Evolutionary conservation across 2,888 invertebrate genomes (phyloP).

Genomic region (Oscheius sp.): DNA sequence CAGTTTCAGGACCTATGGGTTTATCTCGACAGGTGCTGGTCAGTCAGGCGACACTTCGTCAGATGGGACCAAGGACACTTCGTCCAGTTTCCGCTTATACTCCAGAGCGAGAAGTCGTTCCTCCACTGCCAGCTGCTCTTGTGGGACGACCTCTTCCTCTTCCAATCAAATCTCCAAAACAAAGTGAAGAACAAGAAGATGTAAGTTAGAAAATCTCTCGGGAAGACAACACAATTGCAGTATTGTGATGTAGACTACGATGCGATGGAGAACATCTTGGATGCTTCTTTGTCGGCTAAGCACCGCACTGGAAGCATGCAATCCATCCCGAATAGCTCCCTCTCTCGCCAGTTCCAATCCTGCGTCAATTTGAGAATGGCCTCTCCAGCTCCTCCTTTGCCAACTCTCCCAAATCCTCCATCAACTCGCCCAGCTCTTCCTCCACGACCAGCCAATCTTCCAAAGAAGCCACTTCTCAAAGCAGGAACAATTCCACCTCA

Average conservation of each 20-base stretch:
- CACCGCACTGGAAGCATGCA: constrained; percentile 21
- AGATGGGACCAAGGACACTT: constrained; percentile 13
- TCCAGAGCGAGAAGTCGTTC: constrained; percentile 2
- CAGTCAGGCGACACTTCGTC: constrained; percentile 19
- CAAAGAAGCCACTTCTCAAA: constrained; percentile 4
- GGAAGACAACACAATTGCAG: background rate
- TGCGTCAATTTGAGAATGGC: constrained; percentile 20
- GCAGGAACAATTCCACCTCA: background rate
- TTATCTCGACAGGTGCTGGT: constrained; percentile 22
- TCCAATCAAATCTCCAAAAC: constrained; percentile 12
- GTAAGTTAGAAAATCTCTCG: constrained; percentile 6
- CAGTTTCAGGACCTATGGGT: background rate
- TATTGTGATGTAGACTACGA: constrained; percentile 36
- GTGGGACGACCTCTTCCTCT: constrained; percentile 24
- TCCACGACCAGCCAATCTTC: constrained; percentile 22
- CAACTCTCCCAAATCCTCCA: background rate
- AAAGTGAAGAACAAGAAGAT: constrained; percentile 20
- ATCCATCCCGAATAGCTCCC: background rate
- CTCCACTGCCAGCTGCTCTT: constrained; percentile 25
- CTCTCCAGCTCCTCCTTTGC: constrained; percentile 13
- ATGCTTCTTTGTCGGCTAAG: constrained; percentile 18
- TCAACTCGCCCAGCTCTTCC: constrained; percentile 19
- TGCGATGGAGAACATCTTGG: constrained; percentile 32
- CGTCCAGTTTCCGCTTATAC: constrained; percentile 14
- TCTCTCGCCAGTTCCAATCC: constrained; percentile 28